A percentile compares a stretch with the other conserved stretches of the same genome.
phyloP scores from a whole-genome alignment of 1,140 invertebrate genomes.

The Drosophila tsacasi region DNA sequence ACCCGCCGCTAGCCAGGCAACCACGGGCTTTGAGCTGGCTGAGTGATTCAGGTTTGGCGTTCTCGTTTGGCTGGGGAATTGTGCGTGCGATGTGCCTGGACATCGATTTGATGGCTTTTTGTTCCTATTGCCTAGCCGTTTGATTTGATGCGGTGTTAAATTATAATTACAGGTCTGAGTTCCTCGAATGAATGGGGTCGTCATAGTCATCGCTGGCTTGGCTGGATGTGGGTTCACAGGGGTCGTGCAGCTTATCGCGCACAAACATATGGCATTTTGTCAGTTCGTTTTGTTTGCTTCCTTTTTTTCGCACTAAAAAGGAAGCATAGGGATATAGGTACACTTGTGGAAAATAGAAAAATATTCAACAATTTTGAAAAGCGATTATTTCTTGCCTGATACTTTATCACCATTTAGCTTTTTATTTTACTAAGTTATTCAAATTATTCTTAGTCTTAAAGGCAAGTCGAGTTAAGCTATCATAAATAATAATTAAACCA shows the following conservation, averaged over 20 bases:
- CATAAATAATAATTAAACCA: neutral
- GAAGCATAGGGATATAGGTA: constrained; percentile 13
- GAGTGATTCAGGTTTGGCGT: constrained; percentile 1
- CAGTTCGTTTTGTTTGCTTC: constrained; percentile 56
- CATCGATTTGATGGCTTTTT: constrained; percentile 52
- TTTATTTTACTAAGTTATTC: neutral
- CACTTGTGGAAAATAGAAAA: constrained; percentile 3
- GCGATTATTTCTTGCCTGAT: neutral
- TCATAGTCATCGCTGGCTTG: neutral
- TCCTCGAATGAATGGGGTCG: constrained; percentile 43
- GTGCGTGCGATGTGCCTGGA: constrained; percentile 43
- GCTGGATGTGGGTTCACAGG: neutral
- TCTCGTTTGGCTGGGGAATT: constrained; percentile 13
- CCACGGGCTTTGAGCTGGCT: constrained; percentile 38
- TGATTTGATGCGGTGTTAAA: constrained; percentile 62
- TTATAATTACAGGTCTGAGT: constrained; percentile 76
- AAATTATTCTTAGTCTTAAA: neutral
- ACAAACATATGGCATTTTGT: constrained; percentile 82
- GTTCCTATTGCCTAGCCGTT: constrained; percentile 28
- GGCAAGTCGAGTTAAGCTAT: too few species aligned
- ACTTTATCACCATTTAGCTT: neutral
- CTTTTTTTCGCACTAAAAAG: constrained; percentile 40
- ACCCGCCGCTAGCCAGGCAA: constrained; percentile 16
- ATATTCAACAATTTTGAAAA: accelerated
- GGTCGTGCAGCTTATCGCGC: constrained; percentile 57